Percentiles rank a stretch among this genome's conserved stretches.
Evolutionary conservation across 2,888 invertebrate species (phyloP).

Genomic region (Drosophila acutilabella): DNA sequence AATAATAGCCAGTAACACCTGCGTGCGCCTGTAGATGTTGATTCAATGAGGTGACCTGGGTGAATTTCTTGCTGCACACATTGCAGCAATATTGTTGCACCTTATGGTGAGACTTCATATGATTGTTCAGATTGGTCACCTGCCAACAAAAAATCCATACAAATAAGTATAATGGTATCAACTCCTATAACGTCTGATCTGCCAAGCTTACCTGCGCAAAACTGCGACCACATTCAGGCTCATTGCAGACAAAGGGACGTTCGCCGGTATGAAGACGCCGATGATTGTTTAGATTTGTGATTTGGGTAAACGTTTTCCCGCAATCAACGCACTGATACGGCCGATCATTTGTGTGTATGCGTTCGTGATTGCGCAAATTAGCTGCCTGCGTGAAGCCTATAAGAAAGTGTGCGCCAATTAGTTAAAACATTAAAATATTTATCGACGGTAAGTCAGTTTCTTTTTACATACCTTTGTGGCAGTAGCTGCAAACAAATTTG

Average conservation of each 20-base stretch:
- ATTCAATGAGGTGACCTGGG: constrained; percentile 85
- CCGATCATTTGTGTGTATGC: constrained; percentile 85
- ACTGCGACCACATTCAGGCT: constrained; percentile 85
- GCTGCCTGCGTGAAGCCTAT: constrained; percentile 85
- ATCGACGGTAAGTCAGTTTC: background rate
- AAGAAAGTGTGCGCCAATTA: background rate
- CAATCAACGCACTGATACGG: constrained; percentile 85
- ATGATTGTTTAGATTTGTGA: constrained; percentile 85
- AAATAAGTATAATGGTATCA: background rate
- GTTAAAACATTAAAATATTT: background rate
- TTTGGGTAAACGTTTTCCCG: constrained; percentile 85
- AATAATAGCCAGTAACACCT: constrained; percentile 84
- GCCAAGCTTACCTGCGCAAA: constrained; percentile 84
- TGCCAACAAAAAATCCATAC: constrained; percentile 26
- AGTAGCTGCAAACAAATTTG: constrained; percentile 85
- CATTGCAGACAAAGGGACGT: constrained; percentile 85
- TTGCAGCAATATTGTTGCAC: constrained; percentile 85
- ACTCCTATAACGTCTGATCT: background rate
- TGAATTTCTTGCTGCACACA: constrained; percentile 85
- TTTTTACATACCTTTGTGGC: constrained; percentile 83
- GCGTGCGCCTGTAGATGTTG: constrained; percentile 85
- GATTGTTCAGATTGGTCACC: constrained; percentile 85
- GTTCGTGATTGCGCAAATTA: constrained; percentile 85
- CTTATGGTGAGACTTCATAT: constrained; percentile 86
- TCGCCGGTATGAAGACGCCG: constrained; percentile 85